A percentile compares a stretch with the other conserved stretches of the same genome.
Evolutionary conservation across 2,888 invertebrate genomes (phyloP).

Genomic region (Sinhomidia bicolor): DNA sequence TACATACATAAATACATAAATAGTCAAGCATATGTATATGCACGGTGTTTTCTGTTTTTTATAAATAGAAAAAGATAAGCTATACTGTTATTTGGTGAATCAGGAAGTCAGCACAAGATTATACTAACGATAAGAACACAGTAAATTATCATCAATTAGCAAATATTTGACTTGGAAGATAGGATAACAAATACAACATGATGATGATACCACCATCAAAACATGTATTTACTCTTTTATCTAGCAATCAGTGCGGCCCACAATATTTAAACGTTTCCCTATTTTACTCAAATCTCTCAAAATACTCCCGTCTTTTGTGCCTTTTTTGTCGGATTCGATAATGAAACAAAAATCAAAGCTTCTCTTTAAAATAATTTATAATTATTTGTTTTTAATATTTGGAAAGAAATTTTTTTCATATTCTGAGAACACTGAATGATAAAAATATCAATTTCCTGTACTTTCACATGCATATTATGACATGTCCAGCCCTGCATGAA

Average conservation of each 20-base stretch:
- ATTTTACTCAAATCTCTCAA: not conserved
- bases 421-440: too few relatives aligned
- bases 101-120: conserved; percentile 53
- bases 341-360: not conserved
- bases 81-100: not conserved
- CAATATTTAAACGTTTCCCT: not conserved
- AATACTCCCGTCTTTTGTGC: conserved; percentile 2
- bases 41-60: not conserved
- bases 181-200: not conserved
- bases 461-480: conserved; percentile 17
- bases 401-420: too few relatives aligned
- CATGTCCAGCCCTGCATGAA: not conserved
- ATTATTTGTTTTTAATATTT: too few relatives aligned
- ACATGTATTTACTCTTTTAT: conserved; percentile 3
- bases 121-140: conserved; percentile 11
- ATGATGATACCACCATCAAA: not conserved
- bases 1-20: too few relatives aligned
- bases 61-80: not conserved
- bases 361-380: too few relatives aligned
- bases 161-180: conserved; percentile 45
- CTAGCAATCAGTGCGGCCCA: not conserved
- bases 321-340: conserved; percentile 3
- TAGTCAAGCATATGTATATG: too few relatives aligned
- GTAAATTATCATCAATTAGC: conserved; percentile 47
- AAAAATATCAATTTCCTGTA: conserved; percentile 37